Conservation (phyloP, 37 sponge, comb jelly and placozoan species). For the Axinella damicornis region DNA sequence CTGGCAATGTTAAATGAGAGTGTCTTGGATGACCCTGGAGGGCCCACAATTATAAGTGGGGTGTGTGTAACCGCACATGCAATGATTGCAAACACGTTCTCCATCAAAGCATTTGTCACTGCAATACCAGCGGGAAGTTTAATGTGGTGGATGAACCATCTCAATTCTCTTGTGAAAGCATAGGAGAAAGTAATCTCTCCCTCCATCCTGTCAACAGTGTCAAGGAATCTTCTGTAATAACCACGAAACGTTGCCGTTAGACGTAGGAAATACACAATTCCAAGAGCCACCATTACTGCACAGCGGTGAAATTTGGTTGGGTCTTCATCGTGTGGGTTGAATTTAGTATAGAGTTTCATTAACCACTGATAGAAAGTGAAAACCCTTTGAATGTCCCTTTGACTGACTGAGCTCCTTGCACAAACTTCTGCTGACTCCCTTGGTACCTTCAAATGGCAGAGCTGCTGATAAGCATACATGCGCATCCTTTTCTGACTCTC, state of each 20-base stretch:
- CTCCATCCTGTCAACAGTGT: background rate
- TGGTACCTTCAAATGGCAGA: background rate
- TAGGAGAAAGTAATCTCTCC: constrained; percentile 16
- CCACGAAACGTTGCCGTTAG: constrained; percentile 50
- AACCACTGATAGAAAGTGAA: constrained; percentile 56
- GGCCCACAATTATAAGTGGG: constrained; percentile 91
- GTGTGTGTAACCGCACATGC: constrained; percentile 75
- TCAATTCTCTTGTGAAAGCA: constrained; percentile 53
- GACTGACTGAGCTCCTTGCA: constrained; percentile 80
- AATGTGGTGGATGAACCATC: constrained; percentile 45
- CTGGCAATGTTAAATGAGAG: constrained; percentile 85
- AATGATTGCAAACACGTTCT: constrained; percentile 87
- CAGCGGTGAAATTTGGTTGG: constrained; percentile 15
- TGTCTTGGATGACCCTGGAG: constrained; percentile 89
- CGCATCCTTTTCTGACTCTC: constrained; percentile 68
- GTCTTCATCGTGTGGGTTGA: background rate
- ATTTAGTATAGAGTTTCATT: constrained; percentile 22
- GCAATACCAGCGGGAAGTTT: constrained; percentile 84
- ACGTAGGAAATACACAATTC: constrained; percentile 84
- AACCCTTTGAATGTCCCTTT: constrained; percentile 80
- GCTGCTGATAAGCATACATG: constrained; percentile 58
- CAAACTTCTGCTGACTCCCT: constrained; percentile 17
- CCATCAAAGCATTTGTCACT: constrained; percentile 82
- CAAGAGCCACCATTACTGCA: constrained; percentile 78
- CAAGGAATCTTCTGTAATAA: constrained; percentile 25